Evolutionary conservation across 2,797 vertebrate species (phyloP).

Genomic region (Mormyrops boulengeri): DNA sequence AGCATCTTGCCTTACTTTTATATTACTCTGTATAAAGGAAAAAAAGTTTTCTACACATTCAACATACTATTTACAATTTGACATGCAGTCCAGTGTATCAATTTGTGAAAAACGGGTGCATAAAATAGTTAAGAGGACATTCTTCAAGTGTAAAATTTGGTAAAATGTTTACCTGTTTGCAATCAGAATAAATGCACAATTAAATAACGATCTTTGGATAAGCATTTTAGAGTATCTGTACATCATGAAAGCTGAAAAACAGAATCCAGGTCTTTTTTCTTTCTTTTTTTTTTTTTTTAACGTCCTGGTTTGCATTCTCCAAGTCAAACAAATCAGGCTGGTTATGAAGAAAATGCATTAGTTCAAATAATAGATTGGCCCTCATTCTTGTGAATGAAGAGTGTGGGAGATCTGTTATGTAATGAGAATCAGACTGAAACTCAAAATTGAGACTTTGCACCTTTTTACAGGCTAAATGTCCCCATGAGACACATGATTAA

Average conservation of each 20-base stretch:
- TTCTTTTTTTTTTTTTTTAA: background rate
- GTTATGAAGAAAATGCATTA: constrained; percentile 18
- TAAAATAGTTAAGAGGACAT: constrained; percentile 50
- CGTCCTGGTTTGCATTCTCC: constrained; percentile 40
- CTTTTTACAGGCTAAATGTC: constrained; percentile 8
- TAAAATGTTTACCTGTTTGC: constrained; percentile 47
- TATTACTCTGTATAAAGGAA: constrained; percentile 90
- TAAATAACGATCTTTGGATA: constrained; percentile 41
- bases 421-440: constrained; percentile 14
- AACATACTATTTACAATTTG: constrained; percentile 65
- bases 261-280: constrained; percentile 10
- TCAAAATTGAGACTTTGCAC: constrained; percentile 12
- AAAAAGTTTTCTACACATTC: constrained; percentile 80
- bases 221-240: constrained; percentile 33
- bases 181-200: constrained; percentile 25
- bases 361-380: background rate
- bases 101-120: constrained; percentile 47
- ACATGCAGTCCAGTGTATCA: constrained; percentile 43
- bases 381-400: constrained; percentile 21
- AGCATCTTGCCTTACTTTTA: constrained; percentile 95
- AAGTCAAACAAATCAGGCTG: constrained; percentile 31
- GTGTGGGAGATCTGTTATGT: background rate
- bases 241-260: constrained; percentile 19
- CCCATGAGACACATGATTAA: constrained; percentile 6
- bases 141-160: constrained; percentile 50